phyloP scores from a whole-genome alignment of 2,113 vertebrate genomes.

The Dicentrarchus labrax region DNA sequence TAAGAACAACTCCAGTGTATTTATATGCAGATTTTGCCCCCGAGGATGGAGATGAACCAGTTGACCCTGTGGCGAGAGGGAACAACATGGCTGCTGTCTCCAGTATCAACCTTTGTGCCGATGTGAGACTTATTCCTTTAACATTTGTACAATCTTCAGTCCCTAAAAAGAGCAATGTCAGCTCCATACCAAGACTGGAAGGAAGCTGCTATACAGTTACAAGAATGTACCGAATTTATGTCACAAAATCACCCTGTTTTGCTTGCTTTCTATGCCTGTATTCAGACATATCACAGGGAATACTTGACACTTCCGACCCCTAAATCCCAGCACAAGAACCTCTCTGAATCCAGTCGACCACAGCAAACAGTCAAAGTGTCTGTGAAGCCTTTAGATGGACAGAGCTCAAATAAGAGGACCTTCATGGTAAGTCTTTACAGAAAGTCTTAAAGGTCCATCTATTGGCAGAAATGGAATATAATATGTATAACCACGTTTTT shows the following conservation, averaged over 20 bases:
- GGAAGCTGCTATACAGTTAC: background rate
- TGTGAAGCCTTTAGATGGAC: conserved; percentile 39
- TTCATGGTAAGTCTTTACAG: conserved; percentile 68
- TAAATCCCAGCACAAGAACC: conserved; percentile 86
- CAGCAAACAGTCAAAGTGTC: conserved; percentile 49
- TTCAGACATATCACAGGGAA: conserved; percentile 88
- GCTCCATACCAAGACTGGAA: background rate
- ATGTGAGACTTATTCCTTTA: conserved; percentile 81
- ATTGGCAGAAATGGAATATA: too few relatives aligned
- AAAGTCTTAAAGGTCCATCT: background rate
- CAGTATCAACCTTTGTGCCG: conserved; percentile 88
- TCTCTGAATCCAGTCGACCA: conserved; percentile 21
- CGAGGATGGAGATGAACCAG: conserved; percentile 84
- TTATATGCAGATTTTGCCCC: conserved; percentile 82
- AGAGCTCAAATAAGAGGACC: conserved; percentile 40
- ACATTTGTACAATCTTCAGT: background rate
- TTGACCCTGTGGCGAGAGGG: conserved; percentile 78
- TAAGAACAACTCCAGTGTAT: background rate
- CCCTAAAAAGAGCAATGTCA: background rate
- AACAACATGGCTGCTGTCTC: conserved; percentile 89
- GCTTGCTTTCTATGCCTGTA: background rate
- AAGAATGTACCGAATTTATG: background rate
- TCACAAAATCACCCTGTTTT: background rate
- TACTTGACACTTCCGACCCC: conserved; percentile 92
- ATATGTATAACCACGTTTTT: too few relatives aligned